These are phyloP conservation scores for Papilio polyxenes DNA, from an alignment of 1,140 invertebrate genomes.

Conservation along the genomic window DNA sequence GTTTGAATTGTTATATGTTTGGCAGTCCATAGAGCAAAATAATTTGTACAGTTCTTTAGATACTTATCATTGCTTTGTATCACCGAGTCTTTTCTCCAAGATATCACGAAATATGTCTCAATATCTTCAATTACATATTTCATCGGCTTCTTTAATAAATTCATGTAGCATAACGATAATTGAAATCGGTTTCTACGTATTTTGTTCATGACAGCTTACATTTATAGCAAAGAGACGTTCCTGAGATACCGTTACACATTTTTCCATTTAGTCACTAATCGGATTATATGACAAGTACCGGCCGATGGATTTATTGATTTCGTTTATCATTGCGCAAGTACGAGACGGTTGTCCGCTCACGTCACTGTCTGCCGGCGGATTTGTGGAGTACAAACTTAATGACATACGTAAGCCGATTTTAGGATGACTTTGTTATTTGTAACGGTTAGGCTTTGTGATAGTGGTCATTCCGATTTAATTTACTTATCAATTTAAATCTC, in stretches of 20 bases:
- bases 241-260: conserved; percentile 59
- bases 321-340: conserved; percentile 66
- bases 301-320: conserved; percentile 67
- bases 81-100: neutral
- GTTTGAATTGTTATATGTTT: too few relatives aligned
- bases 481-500: conserved; percentile 8
- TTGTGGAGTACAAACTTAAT: conserved; percentile 60
- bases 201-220: conserved; percentile 11
- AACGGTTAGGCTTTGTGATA: conserved; percentile 36
- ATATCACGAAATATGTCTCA: neutral
- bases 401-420: conserved; percentile 60
- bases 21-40: neutral
- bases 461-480: conserved; percentile 16
- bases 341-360: conserved; percentile 52
- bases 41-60: neutral
- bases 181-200: conserved; percentile 3
- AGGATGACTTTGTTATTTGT: conserved; percentile 52
- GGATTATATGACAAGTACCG: conserved; percentile 69
- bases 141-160: neutral
- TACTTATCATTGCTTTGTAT: neutral
- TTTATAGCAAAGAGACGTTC: conserved; percentile 32
- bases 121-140: neutral
- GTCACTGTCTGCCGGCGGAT: conserved; percentile 50
- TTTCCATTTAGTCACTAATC: conserved; percentile 71
- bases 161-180: conserved; percentile 9